Evolutionary conservation across 2,888 invertebrate genomes (phyloP).

Genomic region (Drosophila pseudotakahashii): DNA sequence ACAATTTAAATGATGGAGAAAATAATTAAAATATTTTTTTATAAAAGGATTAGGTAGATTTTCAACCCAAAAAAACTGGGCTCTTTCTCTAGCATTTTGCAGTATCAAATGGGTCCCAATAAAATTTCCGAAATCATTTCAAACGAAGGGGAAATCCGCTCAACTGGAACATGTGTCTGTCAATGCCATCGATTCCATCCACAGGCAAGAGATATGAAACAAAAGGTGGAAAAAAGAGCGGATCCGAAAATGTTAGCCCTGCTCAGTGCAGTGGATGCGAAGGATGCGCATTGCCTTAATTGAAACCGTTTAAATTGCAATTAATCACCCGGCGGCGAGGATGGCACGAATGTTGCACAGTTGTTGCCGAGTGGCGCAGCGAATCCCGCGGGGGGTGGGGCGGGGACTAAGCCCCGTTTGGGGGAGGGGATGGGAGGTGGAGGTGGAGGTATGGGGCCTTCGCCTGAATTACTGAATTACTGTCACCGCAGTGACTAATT

Average conservation of each 20-base stretch:
- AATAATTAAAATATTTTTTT: too few species aligned
- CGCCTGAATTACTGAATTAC: slow-evolving; percentile 65
- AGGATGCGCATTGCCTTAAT: slow-evolving; percentile 81
- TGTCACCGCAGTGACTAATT: slow-evolving; percentile 80
- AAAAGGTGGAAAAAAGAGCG: slow-evolving; percentile 31
- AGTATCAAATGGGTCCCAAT: neutral
- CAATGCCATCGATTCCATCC: slow-evolving; percentile 58
- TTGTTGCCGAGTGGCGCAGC: slow-evolving; percentile 79
- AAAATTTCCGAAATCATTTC: neutral
- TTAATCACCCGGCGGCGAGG: slow-evolving; percentile 78
- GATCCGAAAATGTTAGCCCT: slow-evolving; percentile 19
- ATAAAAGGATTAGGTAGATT: too few species aligned
- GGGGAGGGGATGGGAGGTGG: neutral
- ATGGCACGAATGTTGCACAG: slow-evolving; percentile 69
- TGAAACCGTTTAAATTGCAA: slow-evolving; percentile 83
- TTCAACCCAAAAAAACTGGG: too few species aligned
- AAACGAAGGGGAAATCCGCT: slow-evolving; percentile 1
- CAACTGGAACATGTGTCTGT: slow-evolving; percentile 46
- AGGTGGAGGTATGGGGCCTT: slow-evolving; percentile 20
- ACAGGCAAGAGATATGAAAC: slow-evolving; percentile 31
- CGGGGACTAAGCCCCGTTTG: neutral
- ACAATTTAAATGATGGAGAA: too few species aligned
- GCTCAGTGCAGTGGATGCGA: slow-evolving; percentile 52
- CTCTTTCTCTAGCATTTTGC: neutral
- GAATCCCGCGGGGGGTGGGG: slow-evolving; percentile 47